Conservation (phyloP, 2,797 vertebrate species). For the Enteromius mattozi region DNA sequence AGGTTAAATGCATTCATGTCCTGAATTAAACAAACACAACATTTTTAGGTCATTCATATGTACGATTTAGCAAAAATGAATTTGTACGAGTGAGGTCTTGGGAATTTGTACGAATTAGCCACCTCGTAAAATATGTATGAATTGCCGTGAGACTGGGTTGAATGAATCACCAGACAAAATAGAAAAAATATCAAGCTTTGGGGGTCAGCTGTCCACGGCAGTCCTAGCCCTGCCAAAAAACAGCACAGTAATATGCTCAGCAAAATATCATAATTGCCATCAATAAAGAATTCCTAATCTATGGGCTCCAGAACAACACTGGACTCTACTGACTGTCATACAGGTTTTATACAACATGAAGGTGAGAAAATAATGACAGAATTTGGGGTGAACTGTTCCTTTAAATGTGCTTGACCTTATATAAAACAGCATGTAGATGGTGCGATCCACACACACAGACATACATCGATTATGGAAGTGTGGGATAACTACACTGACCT, state of each 20-base stretch:
- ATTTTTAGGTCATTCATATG: background rate
- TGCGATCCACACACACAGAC: constrained; percentile 34
- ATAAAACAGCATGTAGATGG: constrained; percentile 42
- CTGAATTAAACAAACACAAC: background rate
- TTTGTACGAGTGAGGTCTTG: too few relatives aligned
- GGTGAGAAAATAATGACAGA: background rate
- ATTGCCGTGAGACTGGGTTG: too few relatives aligned
- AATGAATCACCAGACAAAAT: background rate
- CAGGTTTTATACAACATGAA: background rate
- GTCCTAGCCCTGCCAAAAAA: background rate
- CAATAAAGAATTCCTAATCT: background rate
- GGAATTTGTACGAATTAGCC: too few relatives aligned
- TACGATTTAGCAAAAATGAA: too few relatives aligned
- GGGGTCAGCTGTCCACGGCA: background rate
- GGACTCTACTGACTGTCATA: background rate
- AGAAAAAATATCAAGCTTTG: too few relatives aligned
- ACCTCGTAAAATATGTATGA: too few relatives aligned
- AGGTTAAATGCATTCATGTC: background rate
- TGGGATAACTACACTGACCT: constrained; percentile 70
- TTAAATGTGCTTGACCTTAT: constrained; percentile 43
- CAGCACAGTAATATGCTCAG: background rate
- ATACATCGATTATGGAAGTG: constrained; percentile 54
- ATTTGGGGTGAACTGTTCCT: background rate
- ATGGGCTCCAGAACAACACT: background rate
- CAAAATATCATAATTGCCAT: background rate